Evolutionary conservation across 2,888 invertebrate species (phyloP), one percentile per base, ranked within the genome.

Genomic region (Diplolepis rosae): DNA sequence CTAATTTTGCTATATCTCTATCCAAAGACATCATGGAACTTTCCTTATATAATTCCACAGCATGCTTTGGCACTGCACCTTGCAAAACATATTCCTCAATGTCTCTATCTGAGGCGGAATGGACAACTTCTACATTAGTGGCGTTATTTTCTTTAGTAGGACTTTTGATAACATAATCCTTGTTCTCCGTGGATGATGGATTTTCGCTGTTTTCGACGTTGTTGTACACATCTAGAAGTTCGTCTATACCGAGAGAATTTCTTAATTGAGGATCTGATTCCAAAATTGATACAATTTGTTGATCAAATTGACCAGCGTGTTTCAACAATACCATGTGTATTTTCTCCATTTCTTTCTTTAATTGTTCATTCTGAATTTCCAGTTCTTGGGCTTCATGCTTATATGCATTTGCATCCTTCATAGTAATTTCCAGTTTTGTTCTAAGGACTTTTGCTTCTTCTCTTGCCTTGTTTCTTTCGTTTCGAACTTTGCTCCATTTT

Each of bases 401-500:
- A 68, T 93, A 90, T 0, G 91, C 90, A 71, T 92, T 92, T 0
- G 94, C 90, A 84, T 96, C 96, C 89, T 96, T 96, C 73, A 93
- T 89, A 0, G 94, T 91, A 7, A 91, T 89, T 84, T 98, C 98
- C 39, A 97, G 90, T 90, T 96, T 96, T 42, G 92, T 92, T 81
- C 95, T 92, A 3, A 96, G 87, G 79, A 94, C 93, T 87, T 97
- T 95, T 1, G 94, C 93, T 89, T 98, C 98, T 82, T 98, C 98
- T 45, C 98, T 90, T 0, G 97, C 95, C 85, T 96, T 95, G 87
- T 98, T 98, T 27, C 98, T 92, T 90, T 98, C 98, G 86, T 94
- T 96, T 68, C 98, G 92, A 81, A 95, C 94, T 92, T 98, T 93
- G 90, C 95, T 96, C 98, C 98, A 99, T 86, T 98, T 98, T 87